Base-by-base conservation (phyloP, 2,888 invertebrate species). In the Rapana venosa region DNA sequence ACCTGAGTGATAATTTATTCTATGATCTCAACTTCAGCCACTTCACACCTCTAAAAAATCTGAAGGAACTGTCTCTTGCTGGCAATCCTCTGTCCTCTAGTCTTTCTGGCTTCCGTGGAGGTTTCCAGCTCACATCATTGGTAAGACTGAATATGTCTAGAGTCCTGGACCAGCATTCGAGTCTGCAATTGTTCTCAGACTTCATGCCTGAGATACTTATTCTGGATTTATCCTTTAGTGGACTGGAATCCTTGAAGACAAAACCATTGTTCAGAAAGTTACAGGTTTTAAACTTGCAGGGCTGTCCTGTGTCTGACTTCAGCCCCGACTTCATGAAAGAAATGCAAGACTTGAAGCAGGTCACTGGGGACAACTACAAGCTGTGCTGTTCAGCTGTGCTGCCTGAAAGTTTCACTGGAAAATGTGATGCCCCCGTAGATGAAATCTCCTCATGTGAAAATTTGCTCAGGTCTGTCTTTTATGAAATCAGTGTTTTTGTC, bases 301-400 rank as follows among this genome's bases (percentile, higher is more conserved):
- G 81, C n/a, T 81, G 81, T 36, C 81, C 81, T 26, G 5, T 36
- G 2, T 81, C 81, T 81, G 81, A 81, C 36, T 81, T 81, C 22
- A 81, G 35, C 36, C 81, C 81, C 20, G 36, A 81, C 36, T 81
- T 81, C 81, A 35, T 81, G 81, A 81, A 36, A 81, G 36, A 6
- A 1, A 81, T 81, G 81, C 6, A 20, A 36, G 17, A 17, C 6
- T 22, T 81, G 36, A 20, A 36, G 36, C 36, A 81, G 20, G 81
- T 81, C 5, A 20, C 4, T 13, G 20, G 15, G 15, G 36, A 36
- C 15, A 81, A 81, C 81, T 36, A 20, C 36, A 81, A 36, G 36
- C 22, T 81, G 35, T 81, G 81, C 36, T 81, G 81, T 81, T 20
- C 81, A 36, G 36, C n/a, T 0, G 36, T 81, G 2, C 20, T 81